A percentile compares a stretch with the other conserved stretches of the same genome.
These are phyloP conservation scores for Coracias cyanogaster DNA, from an alignment of 2,797 vertebrate genomes.

Conservation along the genomic window DNA sequence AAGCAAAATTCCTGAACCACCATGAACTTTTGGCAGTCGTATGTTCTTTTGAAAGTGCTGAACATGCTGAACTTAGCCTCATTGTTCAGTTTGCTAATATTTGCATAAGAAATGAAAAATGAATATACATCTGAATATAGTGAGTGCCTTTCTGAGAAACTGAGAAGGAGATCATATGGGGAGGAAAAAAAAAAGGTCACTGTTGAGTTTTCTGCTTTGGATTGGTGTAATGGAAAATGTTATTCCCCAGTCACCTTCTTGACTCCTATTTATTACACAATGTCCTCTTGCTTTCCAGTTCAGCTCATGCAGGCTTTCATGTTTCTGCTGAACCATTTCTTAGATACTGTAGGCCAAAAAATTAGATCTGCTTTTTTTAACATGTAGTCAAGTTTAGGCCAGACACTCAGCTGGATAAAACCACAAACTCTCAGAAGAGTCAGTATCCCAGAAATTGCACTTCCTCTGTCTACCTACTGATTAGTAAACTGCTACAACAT, in stretches of 20 bases:
- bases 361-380: slow-evolving; percentile 4
- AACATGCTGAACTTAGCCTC: neutral
- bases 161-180: neutral
- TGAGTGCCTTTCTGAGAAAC: neutral
- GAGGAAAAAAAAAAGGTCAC: neutral
- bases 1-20: slow-evolving; percentile 4
- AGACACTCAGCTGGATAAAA: slow-evolving; percentile 46
- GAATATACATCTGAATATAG: neutral
- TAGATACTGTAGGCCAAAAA: neutral
- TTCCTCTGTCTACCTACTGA: slow-evolving; percentile 3
- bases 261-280: slow-evolving; percentile 47
- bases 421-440: slow-evolving; percentile 36
- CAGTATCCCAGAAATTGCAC: slow-evolving; percentile 13
- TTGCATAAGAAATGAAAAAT: slow-evolving; percentile 49
- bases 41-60: neutral
- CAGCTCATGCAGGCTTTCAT: slow-evolving; percentile 45
- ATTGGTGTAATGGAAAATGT: slow-evolving; percentile 51
- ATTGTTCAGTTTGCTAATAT: slow-evolving; percentile 5
- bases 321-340: slow-evolving; percentile 25
- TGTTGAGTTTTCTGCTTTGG: neutral
- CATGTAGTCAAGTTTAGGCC: slow-evolving; percentile 25
- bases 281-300: slow-evolving; percentile 50
- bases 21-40: neutral
- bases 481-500: neutral
- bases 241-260: slow-evolving; percentile 29